A percentile compares a stretch with the other conserved stretches of the same genome.
phyloP scores from a whole-genome alignment of 2,113 vertebrate genomes.

The Colinus virginianus region DNA sequence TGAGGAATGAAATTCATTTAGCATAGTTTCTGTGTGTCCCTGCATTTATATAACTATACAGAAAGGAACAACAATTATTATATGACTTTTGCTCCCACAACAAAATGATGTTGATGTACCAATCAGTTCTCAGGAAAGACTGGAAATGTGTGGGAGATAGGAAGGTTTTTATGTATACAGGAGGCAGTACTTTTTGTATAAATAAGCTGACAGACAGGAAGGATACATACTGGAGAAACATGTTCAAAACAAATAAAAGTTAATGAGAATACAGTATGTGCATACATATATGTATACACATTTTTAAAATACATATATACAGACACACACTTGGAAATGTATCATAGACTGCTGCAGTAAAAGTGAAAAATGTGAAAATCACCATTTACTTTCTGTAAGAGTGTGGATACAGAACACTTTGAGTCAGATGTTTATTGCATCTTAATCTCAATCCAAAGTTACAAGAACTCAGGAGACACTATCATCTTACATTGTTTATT shows the following conservation, averaged over 20 bases:
- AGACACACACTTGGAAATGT: background rate
- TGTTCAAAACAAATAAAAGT: background rate
- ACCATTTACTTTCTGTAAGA: background rate
- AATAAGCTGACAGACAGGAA: background rate
- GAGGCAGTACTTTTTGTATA: background rate
- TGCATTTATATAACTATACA: background rate
- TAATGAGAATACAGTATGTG: background rate
- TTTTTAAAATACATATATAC: background rate
- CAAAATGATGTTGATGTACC: background rate
- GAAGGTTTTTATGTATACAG: background rate
- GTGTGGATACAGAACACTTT: background rate
- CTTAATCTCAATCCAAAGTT: background rate
- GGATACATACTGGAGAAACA: background rate
- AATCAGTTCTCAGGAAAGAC: background rate
- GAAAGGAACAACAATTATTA: background rate
- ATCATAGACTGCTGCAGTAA: background rate
- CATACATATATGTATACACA: accelerated
- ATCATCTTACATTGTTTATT: background rate
- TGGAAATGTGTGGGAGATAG: background rate
- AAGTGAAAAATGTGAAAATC: background rate
- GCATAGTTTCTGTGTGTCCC: background rate
- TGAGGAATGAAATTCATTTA: background rate
- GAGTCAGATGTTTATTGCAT: background rate
- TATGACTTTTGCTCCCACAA: background rate
- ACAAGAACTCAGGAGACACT: background rate